A percentile compares a stretch with the other conserved stretches of the same genome.
These are phyloP conservation scores for Buteo buteo DNA, from an alignment of 2,113 vertebrate species.

Conservation along the genomic window DNA sequence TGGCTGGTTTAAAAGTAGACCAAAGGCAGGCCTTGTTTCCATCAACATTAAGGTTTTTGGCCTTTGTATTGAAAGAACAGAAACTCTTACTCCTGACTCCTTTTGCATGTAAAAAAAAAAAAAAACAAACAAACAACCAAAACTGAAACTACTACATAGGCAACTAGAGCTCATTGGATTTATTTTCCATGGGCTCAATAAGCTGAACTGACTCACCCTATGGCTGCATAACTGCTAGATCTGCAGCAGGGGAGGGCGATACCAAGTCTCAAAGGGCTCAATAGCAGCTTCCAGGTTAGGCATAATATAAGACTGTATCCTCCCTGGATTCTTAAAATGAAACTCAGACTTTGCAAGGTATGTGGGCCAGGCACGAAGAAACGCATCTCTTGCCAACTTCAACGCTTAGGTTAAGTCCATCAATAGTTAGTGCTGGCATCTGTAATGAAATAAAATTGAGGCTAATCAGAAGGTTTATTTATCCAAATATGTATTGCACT, in stretches of 20 bases:
- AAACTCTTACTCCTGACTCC: neutral
- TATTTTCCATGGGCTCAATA: neutral
- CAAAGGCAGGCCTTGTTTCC: neutral
- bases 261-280: neutral
- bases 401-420: neutral
- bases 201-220: neutral
- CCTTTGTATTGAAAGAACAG: neutral
- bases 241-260: neutral
- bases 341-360: neutral
- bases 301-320: neutral
- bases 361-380: neutral
- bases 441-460: neutral
- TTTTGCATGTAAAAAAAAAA: too few species aligned
- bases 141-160: rapidly evolving
- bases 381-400: neutral
- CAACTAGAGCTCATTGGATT: neutral
- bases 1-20: neutral
- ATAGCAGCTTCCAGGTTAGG: neutral
- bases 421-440: neutral
- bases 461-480: neutral
- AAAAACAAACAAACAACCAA: too few species aligned
- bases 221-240: too few species aligned
- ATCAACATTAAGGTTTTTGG: neutral
- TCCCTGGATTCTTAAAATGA: neutral
- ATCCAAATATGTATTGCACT: neutral